phyloP scores from a whole-genome alignment of 1,140 invertebrate species.

The Orius laevigatus region DNA sequence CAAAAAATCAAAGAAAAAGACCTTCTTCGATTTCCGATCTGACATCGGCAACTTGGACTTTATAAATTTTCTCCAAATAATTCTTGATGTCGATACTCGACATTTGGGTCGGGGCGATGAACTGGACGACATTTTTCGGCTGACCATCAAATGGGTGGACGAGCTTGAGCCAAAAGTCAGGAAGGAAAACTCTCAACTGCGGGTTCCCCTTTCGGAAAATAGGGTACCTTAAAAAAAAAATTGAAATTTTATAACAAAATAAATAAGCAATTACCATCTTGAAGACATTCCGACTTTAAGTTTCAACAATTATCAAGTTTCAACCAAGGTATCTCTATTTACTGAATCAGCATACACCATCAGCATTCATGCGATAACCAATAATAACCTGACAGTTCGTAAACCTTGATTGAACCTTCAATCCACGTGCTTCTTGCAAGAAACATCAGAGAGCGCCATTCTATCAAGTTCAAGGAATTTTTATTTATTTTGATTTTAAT shows the following conservation, averaged over 20 bases:
- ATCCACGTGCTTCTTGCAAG: too few relatives aligned
- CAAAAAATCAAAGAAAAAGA: constrained; percentile 5
- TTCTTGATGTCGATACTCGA: constrained; percentile 74
- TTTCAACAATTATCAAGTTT: too few relatives aligned
- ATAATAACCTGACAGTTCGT: too few relatives aligned
- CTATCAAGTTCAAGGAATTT: too few relatives aligned
- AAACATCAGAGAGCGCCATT: too few relatives aligned
- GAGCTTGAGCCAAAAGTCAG: constrained; percentile 90
- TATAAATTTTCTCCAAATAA: constrained; percentile 91
- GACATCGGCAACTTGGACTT: constrained; percentile 56
- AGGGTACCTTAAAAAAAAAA: constrained; percentile 48
- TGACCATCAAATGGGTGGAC: constrained; percentile 40
- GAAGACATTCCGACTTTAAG: not conserved
- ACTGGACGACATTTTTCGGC: constrained; percentile 62
- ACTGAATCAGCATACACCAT: too few relatives aligned
- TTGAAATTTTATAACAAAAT: not conserved
- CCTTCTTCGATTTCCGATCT: constrained; percentile 52
- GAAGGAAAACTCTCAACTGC: constrained; percentile 73
- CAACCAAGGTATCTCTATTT: not conserved
- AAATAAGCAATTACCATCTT: not conserved
- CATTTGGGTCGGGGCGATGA: constrained; percentile 78
- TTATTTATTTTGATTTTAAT: too few relatives aligned
- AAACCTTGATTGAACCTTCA: too few relatives aligned
- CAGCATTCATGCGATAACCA: too few relatives aligned
- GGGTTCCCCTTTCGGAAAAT: constrained; percentile 78